Conservation (phyloP, 1,140 invertebrate species). For the Aphaenogaster rudis region DNA sequence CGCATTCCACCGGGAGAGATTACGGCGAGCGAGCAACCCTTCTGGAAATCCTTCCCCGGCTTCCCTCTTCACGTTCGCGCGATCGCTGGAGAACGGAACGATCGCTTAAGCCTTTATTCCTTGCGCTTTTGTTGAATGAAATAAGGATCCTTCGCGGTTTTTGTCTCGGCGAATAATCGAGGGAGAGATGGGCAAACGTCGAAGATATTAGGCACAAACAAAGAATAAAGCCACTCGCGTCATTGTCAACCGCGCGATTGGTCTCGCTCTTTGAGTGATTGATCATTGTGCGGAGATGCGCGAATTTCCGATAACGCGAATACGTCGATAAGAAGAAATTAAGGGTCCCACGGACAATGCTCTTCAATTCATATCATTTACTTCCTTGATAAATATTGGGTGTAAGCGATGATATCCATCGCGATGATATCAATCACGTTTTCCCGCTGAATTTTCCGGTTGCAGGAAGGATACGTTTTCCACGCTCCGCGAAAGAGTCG, state of each 20-base stretch:
- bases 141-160: constrained; percentile 38
- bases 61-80: constrained; percentile 55
- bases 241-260: constrained; percentile 18
- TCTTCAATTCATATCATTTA: not conserved
- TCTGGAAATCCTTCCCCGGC: not conserved
- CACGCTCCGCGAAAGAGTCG: constrained; percentile 18
- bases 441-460: not conserved
- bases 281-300: not conserved
- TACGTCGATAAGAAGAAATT: not conserved
- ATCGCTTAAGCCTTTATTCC: constrained; percentile 73
- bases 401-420: not conserved
- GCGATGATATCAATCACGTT: not conserved
- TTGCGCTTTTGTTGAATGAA: constrained; percentile 46
- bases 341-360: not conserved
- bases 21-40: constrained; percentile 42
- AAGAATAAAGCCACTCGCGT: constrained; percentile 19
- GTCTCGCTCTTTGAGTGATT: not conserved
- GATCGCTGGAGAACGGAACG: constrained; percentile 68
- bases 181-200: not conserved
- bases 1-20: constrained; percentile 39
- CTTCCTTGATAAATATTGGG: not conserved
- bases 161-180: constrained; percentile 34
- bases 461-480: not conserved
- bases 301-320: not conserved
- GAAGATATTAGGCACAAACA: constrained; percentile 11